Evolutionary conservation across 2,113 vertebrate genomes (phyloP).

Genomic region (Rhynchomys soricoides): DNA sequence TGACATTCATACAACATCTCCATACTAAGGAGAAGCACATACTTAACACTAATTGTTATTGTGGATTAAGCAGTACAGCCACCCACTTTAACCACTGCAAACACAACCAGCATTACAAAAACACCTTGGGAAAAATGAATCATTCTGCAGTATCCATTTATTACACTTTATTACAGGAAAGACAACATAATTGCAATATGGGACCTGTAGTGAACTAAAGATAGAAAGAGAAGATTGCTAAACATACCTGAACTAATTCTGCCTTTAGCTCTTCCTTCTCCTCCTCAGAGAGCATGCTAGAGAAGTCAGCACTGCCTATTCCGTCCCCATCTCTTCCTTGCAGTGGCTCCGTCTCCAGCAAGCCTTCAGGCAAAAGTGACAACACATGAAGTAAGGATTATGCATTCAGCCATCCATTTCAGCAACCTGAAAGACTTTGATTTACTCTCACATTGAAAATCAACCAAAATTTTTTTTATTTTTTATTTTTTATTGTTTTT

Average conservation of each 20-base stretch:
- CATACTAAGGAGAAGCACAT: neutral
- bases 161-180: constrained; percentile 55
- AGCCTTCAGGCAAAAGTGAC: constrained; percentile 85
- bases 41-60: neutral
- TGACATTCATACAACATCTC: neutral
- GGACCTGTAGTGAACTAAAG: constrained; percentile 32
- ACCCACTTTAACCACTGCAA: constrained; percentile 29
- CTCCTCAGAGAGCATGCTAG: constrained; percentile 91
- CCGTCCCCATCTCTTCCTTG: constrained; percentile 92
- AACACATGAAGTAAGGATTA: constrained; percentile 57
- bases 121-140: constrained; percentile 13
- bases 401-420: neutral
- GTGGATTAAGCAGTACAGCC: neutral
- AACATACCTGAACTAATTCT: constrained; percentile 92
- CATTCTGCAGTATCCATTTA: constrained; percentile 19
- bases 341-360: constrained; percentile 91
- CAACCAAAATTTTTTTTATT: neutral
- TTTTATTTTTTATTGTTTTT: too few relatives aligned
- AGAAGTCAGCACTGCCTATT: constrained; percentile 90
- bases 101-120: constrained; percentile 54
- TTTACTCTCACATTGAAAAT: neutral
- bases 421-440: neutral
- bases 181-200: neutral
- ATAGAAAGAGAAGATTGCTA: constrained; percentile 31
- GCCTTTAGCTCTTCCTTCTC: constrained; percentile 94